Base-by-base conservation (phyloP, 2,113 vertebrate species). In the Platanista minor region DNA sequence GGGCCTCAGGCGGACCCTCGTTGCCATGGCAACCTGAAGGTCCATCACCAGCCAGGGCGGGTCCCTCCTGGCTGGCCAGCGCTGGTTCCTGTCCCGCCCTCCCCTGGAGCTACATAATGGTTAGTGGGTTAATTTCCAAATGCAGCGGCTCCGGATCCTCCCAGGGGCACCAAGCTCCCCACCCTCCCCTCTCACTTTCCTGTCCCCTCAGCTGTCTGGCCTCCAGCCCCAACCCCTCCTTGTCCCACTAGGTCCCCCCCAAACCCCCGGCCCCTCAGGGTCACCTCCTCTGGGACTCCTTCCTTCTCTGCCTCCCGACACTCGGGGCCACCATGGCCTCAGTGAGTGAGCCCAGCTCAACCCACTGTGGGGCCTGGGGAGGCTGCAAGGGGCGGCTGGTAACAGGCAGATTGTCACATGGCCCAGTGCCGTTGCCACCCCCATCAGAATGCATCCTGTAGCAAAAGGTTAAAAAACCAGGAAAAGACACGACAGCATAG, bases 81-180 rank as follows among this genome's bases (percentile, higher is more conserved):
- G 75, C 66, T 41, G 2, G 12, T 2, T 41, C 75, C 31, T 11
- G 31, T 17, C 8, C 18, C 0, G 1, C 64, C 71, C 46, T 46
- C 66, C 61, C 91, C 83, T 10, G 27, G 41, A 46, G 46, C 77
- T 90, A 96, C 43, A 21, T n/a, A 52, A 1, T 5, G 43, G 75
- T 97, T 97, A 97, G 95, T 95, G 89, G 86, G 93, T 98, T 97
- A 97, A 91, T 59, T 54, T 72, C 25, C 23, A 14, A 61, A 61
- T 0, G 31, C 43, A 12, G 71, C 27, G 3, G 71, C 46, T 33
- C 49, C 8, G 39, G 57, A 9, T 6, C 20, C 15, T 78, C 91
- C 83, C 52, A 1, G 36, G 33, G 39, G 8, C 2, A 2, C 29
- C 4, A 1, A 4, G 25, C 4, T 31, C 67, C 80, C 46, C 64